phyloP scores from a whole-genome alignment of 2,113 vertebrate genomes.

The Malurus melanocephalus region DNA sequence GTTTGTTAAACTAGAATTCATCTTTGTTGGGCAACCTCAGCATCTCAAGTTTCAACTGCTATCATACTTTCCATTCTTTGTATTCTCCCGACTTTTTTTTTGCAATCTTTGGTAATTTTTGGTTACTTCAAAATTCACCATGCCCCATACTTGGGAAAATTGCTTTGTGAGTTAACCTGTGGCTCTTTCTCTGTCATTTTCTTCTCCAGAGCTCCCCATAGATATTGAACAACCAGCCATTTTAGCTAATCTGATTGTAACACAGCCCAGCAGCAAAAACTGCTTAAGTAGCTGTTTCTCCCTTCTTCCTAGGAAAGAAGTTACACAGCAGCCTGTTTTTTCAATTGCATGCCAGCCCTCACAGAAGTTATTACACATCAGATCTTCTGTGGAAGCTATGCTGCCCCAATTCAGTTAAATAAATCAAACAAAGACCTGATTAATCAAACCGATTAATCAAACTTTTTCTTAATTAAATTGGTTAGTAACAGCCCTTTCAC shows the following conservation, averaged over 20 bases:
- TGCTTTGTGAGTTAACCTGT: background rate
- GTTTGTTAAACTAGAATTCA: background rate
- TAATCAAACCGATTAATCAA: background rate
- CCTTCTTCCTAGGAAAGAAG: background rate
- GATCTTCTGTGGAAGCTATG: background rate
- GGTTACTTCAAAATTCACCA: background rate
- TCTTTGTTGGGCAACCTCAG: background rate
- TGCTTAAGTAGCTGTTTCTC: background rate
- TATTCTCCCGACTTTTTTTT: background rate
- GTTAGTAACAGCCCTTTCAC: background rate
- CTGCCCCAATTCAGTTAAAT: background rate
- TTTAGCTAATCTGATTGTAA: background rate
- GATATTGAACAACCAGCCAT: background rate
- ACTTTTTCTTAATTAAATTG: background rate
- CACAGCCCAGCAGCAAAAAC: background rate
- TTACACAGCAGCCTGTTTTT: background rate
- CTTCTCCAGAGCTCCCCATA: background rate
- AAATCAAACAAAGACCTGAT: background rate
- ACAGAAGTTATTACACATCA: background rate
- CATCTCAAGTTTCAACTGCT: background rate
- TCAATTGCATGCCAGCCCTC: background rate
- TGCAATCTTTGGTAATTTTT: background rate
- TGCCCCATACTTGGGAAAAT: fast-evolving
- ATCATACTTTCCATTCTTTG: background rate
- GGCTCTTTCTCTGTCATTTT: background rate